Base-by-base conservation (phyloP, 2,888 invertebrate species). In the Temnothorax rugatulus region DNA sequence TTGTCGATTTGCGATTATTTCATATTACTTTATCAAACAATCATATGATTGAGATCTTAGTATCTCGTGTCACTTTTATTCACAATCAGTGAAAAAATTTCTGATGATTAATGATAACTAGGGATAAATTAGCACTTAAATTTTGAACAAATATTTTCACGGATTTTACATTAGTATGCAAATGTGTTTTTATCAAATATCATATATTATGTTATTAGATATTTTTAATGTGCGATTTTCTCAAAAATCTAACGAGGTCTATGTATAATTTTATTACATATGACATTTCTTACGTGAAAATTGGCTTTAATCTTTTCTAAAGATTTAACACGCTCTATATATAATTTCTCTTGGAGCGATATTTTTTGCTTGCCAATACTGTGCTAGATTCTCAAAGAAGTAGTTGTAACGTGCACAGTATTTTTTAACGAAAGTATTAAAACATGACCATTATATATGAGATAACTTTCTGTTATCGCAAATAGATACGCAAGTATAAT, bases 1-100 rank as follows among this genome's bases (percentile, higher is more conserved):
- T 47, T 50, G 25, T 50, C 25, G n/a, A 61, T 81, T 59, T 73
- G 59, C 47, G 38, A 81, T 61, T 38, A 71, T 1, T 61, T 59
- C 4, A 1, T 25, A n/a, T 38, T 73, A 73, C 71, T 73, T 38
- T 29, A 71, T 15, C 3, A 47, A n/a, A 54, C 8, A 13, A 29
- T 2, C 21, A 52, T 41, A 21, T 41, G 18, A 1, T 18, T 41
- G 18, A 13, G 54, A 54, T 0, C 13, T 29, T 8, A 13, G 9
- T 4, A 7, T 54, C 2, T 13, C 13, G 18, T 4, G 29, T 54
- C 8, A 66, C 2, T 54, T 66, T 41, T 41, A 54, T 41, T 52
- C 34, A 34, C 7, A 5, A 7, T 34, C 18, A 11, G 29, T 29
- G 7, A 7, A 13, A 41, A 77, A 54, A 66, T n/a, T 3, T 61